Conservation (phyloP, 1,140 invertebrate genomes). For the Drosophila repleta region DNA sequence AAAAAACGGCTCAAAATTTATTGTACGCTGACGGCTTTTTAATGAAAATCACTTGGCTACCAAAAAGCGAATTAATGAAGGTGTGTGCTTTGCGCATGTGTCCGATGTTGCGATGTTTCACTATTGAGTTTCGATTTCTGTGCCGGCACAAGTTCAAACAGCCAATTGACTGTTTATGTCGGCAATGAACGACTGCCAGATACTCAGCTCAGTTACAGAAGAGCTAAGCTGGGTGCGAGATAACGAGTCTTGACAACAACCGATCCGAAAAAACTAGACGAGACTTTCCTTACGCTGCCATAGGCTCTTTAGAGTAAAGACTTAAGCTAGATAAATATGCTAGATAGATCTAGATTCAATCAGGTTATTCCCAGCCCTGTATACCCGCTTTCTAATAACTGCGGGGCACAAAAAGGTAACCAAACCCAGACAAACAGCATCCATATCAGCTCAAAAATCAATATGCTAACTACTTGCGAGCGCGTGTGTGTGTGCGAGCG, state of each 20-base stretch:
- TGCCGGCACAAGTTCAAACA: conserved; percentile 72
- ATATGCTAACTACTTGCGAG: conserved; percentile 28
- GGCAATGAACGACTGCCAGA: background rate
- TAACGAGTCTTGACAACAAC: no score
- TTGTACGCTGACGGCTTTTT: conserved; percentile 82
- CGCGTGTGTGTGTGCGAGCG: background rate
- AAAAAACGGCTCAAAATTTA: conserved; percentile 69
- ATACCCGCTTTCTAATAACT: background rate
- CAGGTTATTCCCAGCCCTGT: no score
- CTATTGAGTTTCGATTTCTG: conserved; percentile 29
- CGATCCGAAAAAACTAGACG: no score
- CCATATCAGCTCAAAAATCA: conserved; percentile 30
- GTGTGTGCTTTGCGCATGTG: conserved; percentile 57
- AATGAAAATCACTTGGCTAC: conserved; percentile 77
- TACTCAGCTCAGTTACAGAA: background rate
- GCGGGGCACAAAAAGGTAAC: conserved; percentile 2
- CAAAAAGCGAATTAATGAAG: conserved; percentile 80
- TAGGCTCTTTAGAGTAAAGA: no score
- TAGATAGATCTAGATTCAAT: no score
- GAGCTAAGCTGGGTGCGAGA: no score
- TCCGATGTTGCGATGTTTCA: conserved; percentile 53
- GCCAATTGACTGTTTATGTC: background rate
- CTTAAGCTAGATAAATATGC: no score
- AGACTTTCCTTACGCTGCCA: no score
- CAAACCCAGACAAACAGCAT: conserved; percentile 12